Evolutionary conservation across 2,113 vertebrate genomes (phyloP), one percentile per base, ranked within the genome.

Genomic region (Tursiops truncatus): DNA sequence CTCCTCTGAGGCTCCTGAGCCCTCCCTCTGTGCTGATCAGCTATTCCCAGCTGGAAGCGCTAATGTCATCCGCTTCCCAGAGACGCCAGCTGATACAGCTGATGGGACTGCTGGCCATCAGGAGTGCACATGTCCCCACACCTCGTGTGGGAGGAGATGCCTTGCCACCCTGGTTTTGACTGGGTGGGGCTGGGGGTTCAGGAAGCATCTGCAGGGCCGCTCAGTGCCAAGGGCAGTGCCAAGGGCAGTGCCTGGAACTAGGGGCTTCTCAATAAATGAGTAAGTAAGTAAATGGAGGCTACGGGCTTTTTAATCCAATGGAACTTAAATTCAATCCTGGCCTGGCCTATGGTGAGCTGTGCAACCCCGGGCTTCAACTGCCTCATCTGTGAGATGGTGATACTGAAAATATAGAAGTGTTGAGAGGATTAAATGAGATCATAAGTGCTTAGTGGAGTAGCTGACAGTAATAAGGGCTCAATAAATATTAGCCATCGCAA

Each of bases 21-120:
- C 21, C 21, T 73, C 95, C 86, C 86, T 26, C 36, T 11, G 5
- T 3, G 79, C 71, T 4, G 1, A 17, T 91, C 97, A 97, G 98
- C 98, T 97, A 97, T 0, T 73, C 87, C 13, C 97, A 98, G 98
- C 96, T 97, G 95, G 98, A 97, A 81, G 96, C 36, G 4, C 47
- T 76, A 96, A 92, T 96, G 85, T 97, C 70, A 97, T 28, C 96
- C 25, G 25, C 18, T 76, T 94, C 95, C 95, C 44, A 58, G 92
- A 89, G 92, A 56, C 68, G 68, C 71, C 90, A 97, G 98, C 98
- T 97, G 97, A 97, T 94, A 98, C 97, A 98, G 95, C 94, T 97
- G 95, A 85, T 4, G 87, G 5, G 31, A 7, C 21, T 14, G 21
- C 1, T 0, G 70, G 47, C 87, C 74, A 47, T 74, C 36, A 44